Evolutionary conservation across 1,140 invertebrate genomes (phyloP).

Genomic region (Zophobas morio): DNA sequence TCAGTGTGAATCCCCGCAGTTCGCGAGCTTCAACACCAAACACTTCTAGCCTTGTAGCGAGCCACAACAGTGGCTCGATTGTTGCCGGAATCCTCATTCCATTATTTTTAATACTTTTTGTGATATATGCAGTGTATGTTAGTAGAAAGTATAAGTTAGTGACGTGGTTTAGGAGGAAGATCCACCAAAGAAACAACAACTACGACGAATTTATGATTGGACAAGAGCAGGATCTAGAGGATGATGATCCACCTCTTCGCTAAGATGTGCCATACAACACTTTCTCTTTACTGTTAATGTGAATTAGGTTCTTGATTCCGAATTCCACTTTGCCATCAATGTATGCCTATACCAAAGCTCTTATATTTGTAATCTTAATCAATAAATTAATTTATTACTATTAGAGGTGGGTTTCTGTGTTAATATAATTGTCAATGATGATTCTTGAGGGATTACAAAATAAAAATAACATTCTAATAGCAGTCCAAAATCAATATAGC

Average conservation of each 20-base stretch:
- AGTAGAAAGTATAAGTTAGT: constrained; percentile 56
- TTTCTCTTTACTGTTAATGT: neutral
- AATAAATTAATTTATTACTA: constrained; percentile 47
- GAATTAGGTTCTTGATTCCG: neutral
- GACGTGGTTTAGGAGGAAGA: constrained; percentile 55
- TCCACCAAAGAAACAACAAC: constrained; percentile 57
- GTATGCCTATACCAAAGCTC: constrained; percentile 42
- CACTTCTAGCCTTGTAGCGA: constrained; percentile 56
- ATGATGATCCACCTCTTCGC: constrained; percentile 48
- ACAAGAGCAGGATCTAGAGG: constrained; percentile 57
- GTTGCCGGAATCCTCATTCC: constrained; percentile 59
- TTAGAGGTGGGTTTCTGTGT: neutral
- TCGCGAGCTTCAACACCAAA: constrained; percentile 29
- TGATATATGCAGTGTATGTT: constrained; percentile 60
- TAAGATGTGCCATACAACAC: neutral
- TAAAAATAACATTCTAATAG: no score
- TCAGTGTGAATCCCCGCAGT: constrained; percentile 6
- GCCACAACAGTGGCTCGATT: constrained; percentile 56
- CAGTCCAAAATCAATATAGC: no score
- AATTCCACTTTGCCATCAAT: constrained; percentile 18
- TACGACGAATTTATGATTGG: constrained; percentile 63
- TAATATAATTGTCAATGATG: no score
- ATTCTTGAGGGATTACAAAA: no score
- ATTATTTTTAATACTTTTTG: constrained; percentile 58
- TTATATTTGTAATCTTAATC: constrained; percentile 41